These are phyloP conservation scores for Nesidiocoris tenuis DNA, from an alignment of 2,888 invertebrate genomes.

Conservation along the genomic window DNA sequence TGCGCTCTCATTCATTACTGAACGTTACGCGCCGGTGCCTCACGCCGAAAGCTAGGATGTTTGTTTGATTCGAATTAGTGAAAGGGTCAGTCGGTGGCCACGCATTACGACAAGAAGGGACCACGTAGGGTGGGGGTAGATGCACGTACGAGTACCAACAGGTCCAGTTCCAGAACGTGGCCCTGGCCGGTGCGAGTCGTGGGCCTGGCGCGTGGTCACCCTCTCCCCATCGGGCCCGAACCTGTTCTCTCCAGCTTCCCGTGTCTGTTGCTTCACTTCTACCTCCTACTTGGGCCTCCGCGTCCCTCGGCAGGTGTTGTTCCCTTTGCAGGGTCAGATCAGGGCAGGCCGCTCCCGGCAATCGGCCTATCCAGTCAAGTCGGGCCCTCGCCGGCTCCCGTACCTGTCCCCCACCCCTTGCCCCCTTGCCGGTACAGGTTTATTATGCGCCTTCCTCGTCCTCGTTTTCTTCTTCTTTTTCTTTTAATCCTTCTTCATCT, in stretches of 20 bases:
- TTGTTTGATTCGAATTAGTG: too few species aligned
- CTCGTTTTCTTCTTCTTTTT: not conserved
- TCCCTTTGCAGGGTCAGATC: not conserved
- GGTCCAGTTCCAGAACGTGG: not conserved
- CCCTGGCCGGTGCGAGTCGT: not conserved
- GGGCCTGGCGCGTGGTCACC: slow-evolving; percentile 40
- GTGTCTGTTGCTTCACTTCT: not conserved
- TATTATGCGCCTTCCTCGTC: not conserved
- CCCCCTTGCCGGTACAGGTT: not conserved
- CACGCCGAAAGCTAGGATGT: too few species aligned
- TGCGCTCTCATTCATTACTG: too few species aligned
- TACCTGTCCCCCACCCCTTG: not conserved
- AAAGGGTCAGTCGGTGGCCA: too few species aligned
- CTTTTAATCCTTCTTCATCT: not conserved
- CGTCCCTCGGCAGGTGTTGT: not conserved
- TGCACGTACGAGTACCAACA: not conserved
- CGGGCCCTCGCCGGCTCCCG: not conserved
- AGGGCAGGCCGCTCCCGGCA: not conserved
- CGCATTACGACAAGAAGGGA: too few species aligned
- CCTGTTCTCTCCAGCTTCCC: not conserved
- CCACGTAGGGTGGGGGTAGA: too few species aligned
- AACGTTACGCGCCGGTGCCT: too few species aligned
- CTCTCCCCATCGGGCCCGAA: not conserved
- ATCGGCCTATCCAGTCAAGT: not conserved
- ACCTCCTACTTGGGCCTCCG: not conserved